phyloP scores from a whole-genome alignment of 2,888 invertebrate genomes.

The Oligia latruncula region DNA sequence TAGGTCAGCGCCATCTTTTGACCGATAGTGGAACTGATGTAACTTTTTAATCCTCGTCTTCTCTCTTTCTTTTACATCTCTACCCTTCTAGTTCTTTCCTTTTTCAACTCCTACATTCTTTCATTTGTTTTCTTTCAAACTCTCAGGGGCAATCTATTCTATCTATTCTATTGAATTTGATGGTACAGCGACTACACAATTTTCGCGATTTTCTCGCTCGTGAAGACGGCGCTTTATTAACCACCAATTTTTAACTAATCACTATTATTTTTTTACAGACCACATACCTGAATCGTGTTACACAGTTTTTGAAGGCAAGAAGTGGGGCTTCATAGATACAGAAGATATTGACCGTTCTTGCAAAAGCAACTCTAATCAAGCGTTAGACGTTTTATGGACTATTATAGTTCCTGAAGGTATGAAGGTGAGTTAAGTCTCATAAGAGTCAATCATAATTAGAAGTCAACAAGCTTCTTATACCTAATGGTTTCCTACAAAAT shows the following conservation, averaged over 20 bases:
- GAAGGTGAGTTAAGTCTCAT: conserved; percentile 52
- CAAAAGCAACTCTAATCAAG: conserved; percentile 47
- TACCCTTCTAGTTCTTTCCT: no score
- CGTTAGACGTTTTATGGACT: conserved; percentile 71
- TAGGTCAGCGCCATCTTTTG: no score
- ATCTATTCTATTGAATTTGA: not conserved
- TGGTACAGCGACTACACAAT: not conserved
- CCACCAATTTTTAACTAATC: not conserved
- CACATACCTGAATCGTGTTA: conserved; percentile 68
- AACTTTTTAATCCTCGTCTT: not conserved
- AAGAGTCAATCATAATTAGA: not conserved
- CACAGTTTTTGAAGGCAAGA: conserved; percentile 27
- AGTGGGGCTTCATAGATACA: conserved; percentile 60
- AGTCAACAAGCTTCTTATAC: not conserved
- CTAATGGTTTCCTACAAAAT: not conserved
- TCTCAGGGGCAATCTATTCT: not conserved
- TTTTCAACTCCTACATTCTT: not conserved
- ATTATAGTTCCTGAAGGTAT: conserved; percentile 64
- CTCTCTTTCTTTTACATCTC: not conserved
- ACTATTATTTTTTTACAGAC: conserved; percentile 51
- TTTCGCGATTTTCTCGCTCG: not conserved
- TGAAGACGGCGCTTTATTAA: not conserved
- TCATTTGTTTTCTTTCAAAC: not conserved
- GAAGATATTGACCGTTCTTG: conserved; percentile 51
- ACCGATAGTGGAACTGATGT: no score